A percentile compares a stretch with the other conserved stretches of the same genome.
Conservation (phyloP, 64 coral and sea anemone genomes). For the Pachyseris speciosa region DNA sequence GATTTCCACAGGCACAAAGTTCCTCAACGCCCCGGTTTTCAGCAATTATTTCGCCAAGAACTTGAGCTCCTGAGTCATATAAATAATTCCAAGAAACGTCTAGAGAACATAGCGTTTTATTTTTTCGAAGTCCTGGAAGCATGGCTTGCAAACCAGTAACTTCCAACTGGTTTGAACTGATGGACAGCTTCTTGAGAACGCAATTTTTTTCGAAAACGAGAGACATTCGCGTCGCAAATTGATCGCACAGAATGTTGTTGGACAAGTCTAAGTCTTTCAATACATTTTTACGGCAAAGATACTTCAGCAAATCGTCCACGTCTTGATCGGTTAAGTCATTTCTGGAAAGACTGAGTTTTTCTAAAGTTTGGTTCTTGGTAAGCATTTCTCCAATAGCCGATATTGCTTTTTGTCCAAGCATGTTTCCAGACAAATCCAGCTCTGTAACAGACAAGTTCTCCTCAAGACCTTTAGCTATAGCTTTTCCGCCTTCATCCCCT, state of each 20-base stretch:
- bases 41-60: slow-evolving; percentile 62
- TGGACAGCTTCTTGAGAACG: slow-evolving; percentile 52
- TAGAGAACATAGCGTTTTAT: slow-evolving; percentile 35
- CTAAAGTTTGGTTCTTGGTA: slow-evolving; percentile 31
- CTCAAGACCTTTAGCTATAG: slow-evolving; percentile 55
- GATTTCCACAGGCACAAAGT: slow-evolving; percentile 79
- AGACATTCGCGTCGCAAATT: slow-evolving; percentile 35
- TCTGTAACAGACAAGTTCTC: slow-evolving; percentile 50
- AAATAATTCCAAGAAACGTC: slow-evolving; percentile 98
- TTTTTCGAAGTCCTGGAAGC: slow-evolving; percentile 24
- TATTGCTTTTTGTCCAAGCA: slow-evolving; percentile 25
- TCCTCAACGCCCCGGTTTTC: slow-evolving; percentile 59
- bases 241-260: slow-evolving; percentile 73
- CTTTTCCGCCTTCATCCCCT: slow-evolving; percentile 59
- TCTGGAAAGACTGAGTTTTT: slow-evolving; percentile 64
- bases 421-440: slow-evolving; percentile 68
- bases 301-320: slow-evolving; percentile 42
- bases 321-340: slow-evolving; percentile 63
- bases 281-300: slow-evolving; percentile 20
- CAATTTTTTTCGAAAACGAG: slow-evolving; percentile 39
- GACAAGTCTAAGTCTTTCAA: slow-evolving; percentile 74
- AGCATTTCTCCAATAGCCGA: slow-evolving; percentile 56
- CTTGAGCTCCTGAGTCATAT: slow-evolving; percentile 70
- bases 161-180: slow-evolving; percentile 70
- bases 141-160: slow-evolving; percentile 54